Conservation (phyloP, 2,797 vertebrate species). For the Darevskia mixta region DNA sequence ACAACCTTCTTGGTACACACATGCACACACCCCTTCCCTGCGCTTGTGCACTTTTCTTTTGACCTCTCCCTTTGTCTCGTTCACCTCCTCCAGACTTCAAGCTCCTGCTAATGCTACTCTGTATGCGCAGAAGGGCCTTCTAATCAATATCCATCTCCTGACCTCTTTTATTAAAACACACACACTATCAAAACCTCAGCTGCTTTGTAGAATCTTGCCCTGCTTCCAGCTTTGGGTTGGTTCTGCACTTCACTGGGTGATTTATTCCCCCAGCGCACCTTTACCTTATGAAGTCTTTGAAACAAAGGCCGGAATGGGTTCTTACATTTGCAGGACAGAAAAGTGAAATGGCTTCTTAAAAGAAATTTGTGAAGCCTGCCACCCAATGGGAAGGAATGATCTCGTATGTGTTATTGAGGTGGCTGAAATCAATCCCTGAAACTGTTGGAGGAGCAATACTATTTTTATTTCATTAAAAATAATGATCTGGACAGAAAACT, state of each 20-base stretch:
- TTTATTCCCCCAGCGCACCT: background rate
- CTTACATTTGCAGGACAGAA: background rate
- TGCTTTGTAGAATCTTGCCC: background rate
- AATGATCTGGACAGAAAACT: background rate
- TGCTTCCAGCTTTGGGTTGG: background rate
- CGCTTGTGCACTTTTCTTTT: background rate
- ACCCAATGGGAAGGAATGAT: background rate
- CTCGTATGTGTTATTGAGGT: background rate
- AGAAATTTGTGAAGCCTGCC: background rate
- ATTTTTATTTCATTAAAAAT: slow-evolving; percentile 4
- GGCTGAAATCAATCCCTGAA: background rate
- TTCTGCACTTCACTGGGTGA: background rate
- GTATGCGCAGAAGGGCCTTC: background rate
- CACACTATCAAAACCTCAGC: background rate
- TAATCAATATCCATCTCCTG: slow-evolving; percentile 10
- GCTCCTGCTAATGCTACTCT: background rate
- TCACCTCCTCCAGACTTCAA: background rate
- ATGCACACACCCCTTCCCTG: accelerated
- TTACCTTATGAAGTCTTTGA: background rate
- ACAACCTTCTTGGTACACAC: background rate
- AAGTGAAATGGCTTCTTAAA: background rate
- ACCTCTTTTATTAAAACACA: slow-evolving; percentile 10
- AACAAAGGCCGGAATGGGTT: background rate
- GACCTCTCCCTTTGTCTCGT: slow-evolving; percentile 10
- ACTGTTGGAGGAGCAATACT: background rate